These are phyloP conservation scores for Hippoglossus hippoglossus DNA, from an alignment of 2,797 vertebrate species.

Conservation along the genomic window DNA sequence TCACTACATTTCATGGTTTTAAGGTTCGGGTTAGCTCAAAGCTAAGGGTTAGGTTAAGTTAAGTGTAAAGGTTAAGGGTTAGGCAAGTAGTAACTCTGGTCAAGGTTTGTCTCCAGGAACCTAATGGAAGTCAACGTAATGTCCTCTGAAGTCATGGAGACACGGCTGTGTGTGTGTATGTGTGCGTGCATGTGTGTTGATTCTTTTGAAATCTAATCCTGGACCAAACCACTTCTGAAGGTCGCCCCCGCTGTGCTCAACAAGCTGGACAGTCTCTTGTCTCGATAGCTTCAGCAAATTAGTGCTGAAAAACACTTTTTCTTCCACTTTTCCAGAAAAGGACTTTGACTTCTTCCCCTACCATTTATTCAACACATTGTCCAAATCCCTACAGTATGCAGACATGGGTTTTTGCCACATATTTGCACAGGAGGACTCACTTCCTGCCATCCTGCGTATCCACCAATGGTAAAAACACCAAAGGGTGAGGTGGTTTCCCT, in stretches of 20 bases:
- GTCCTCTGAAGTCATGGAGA: too few relatives aligned
- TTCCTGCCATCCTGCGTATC: slow-evolving; percentile 46
- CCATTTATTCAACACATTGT: slow-evolving; percentile 2
- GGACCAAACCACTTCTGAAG: slow-evolving; percentile 49
- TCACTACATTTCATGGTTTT: too few relatives aligned
- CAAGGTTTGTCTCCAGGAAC: too few relatives aligned
- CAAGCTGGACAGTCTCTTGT: slow-evolving; percentile 34
- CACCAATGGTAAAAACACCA: slow-evolving; percentile 7
- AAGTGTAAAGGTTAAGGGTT: too few relatives aligned
- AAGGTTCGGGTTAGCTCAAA: too few relatives aligned
- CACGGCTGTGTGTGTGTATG: not conserved
- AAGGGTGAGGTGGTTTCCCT: slow-evolving; percentile 10
- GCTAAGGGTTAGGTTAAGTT: too few relatives aligned
- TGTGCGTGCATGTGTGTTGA: slow-evolving; percentile 12
- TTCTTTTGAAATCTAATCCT: slow-evolving; percentile 47
- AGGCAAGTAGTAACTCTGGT: too few relatives aligned
- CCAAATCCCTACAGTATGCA: slow-evolving; percentile 13
- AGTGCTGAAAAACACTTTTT: slow-evolving; percentile 19
- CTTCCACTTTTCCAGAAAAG: slow-evolving; percentile 23
- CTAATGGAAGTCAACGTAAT: too few relatives aligned
- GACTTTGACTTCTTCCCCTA: not conserved
- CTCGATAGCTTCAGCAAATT: slow-evolving; percentile 35
- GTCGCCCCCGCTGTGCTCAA: slow-evolving; percentile 42
- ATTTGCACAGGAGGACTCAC: slow-evolving; percentile 33
- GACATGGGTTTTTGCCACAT: slow-evolving; percentile 22